phyloP scores from a whole-genome alignment of 1,140 invertebrate species.

The Tenebrio molitor region DNA sequence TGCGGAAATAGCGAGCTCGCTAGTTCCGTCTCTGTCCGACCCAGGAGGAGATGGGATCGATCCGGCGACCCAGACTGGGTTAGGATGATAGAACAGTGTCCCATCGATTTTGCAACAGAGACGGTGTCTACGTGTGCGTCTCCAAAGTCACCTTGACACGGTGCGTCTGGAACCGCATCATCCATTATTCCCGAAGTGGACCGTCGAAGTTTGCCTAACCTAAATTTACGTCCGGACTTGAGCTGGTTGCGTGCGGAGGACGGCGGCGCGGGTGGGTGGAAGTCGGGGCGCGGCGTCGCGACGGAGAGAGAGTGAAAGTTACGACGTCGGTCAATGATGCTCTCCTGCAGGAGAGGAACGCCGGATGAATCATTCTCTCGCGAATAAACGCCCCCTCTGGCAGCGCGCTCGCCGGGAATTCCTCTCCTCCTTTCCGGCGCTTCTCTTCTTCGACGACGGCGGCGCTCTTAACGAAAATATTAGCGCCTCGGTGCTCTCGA shows the following conservation, averaged over 20 bases:
- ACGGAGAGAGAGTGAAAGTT: slow-evolving; percentile 44
- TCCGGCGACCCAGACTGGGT: slow-evolving; percentile 42
- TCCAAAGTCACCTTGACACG: slow-evolving; percentile 43
- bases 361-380: slow-evolving; percentile 6
- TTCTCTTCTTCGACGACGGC: no score
- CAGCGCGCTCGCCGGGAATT: no score
- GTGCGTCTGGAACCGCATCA: slow-evolving; percentile 13
- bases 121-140: slow-evolving; percentile 9
- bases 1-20: slow-evolving; percentile 21
- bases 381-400: background rate
- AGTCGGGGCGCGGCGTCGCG: slow-evolving; percentile 14
- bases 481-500: no score
- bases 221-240: background rate
- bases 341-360: background rate
- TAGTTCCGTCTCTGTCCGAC: slow-evolving; percentile 5
- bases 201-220: slow-evolving; percentile 4
- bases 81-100: slow-evolving; percentile 15
- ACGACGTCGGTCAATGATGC: slow-evolving; percentile 4
- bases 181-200: slow-evolving; percentile 12
- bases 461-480: no score
- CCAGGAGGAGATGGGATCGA: slow-evolving; percentile 17
- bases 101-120: slow-evolving; percentile 44
- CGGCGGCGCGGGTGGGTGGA: background rate
- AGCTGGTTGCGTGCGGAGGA: background rate
- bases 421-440: no score